Percentiles rank a stretch among this genome's conserved stretches.
Conservation (phyloP, 2,888 invertebrate species). For the Eupithecia centaureata region DNA sequence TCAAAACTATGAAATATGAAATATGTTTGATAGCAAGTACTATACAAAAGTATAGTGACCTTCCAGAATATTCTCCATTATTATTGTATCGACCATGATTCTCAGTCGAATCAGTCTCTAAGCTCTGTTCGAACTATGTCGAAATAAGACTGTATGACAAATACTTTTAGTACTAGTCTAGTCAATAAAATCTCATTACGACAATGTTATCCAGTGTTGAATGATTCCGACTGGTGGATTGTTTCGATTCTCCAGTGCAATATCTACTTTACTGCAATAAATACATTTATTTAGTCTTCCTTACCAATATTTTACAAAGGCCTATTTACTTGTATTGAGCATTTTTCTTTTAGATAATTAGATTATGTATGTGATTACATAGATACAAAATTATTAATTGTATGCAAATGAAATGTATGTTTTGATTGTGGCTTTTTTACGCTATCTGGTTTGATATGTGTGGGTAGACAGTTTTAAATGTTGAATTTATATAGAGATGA, state of each 20-base stretch:
- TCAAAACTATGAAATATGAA: background rate
- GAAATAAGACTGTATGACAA: constrained; percentile 31
- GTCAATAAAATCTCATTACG: constrained; percentile 21
- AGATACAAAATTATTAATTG: constrained; percentile 45
- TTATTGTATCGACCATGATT: constrained; percentile 16
- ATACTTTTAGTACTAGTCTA: constrained; percentile 26
- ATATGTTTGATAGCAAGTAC: background rate
- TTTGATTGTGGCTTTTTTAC: constrained; percentile 43
- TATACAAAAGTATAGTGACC: background rate
- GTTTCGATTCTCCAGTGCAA: constrained; percentile 49
- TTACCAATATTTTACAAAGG: constrained; percentile 57
- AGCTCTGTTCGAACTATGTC: constrained; percentile 25
- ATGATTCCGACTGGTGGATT: constrained; percentile 22
- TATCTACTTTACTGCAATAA: constrained; percentile 55
- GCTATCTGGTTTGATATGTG: constrained; percentile 28
- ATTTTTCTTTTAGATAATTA: constrained; percentile 62
- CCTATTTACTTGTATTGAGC: constrained; percentile 62
- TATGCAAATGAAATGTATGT: constrained; percentile 51
- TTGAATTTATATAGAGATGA: constrained; percentile 15
- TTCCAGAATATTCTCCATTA: background rate
- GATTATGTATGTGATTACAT: constrained; percentile 53
- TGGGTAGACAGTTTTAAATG: constrained; percentile 25
- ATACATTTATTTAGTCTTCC: constrained; percentile 62
- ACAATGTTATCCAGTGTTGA: constrained; percentile 9
- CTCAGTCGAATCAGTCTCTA: constrained; percentile 17